Evolutionary conservation across 2,113 vertebrate genomes (phyloP).

Genomic region (Aramus guarauna): DNA sequence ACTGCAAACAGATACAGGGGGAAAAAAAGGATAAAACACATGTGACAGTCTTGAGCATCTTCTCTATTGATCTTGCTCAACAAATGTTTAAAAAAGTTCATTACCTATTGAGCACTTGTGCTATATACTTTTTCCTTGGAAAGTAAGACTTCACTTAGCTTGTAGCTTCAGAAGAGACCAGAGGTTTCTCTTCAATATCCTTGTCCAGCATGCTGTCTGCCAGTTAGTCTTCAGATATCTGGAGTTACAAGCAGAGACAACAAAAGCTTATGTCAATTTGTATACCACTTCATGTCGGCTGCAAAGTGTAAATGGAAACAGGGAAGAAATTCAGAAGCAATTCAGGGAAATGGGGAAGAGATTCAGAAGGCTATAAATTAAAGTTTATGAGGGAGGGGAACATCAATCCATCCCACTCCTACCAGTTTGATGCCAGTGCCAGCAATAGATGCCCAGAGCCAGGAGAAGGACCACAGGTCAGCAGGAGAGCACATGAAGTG

Average conservation of each 20-base stretch:
- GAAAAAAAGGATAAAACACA: not conserved
- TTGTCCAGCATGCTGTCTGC: not conserved
- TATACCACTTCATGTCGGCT: not conserved
- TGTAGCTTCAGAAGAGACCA: not conserved
- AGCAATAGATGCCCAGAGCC: too few species aligned
- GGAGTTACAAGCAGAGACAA: not conserved
- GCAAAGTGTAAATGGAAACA: not conserved
- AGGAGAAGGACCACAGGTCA: too few species aligned
- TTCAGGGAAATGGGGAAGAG: too few species aligned
- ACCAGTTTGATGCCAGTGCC: too few species aligned
- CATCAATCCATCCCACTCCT: too few species aligned
- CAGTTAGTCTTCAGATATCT: not conserved
- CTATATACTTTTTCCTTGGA: not conserved
- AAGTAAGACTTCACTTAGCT: not conserved
- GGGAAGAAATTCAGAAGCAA: not conserved
- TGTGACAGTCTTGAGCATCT: not conserved
- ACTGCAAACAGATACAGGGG: not conserved
- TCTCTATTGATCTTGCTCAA: not conserved
- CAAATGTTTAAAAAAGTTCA: not conserved
- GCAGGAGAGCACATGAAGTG: too few species aligned
- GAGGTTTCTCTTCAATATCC: not conserved
- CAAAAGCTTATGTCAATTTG: not conserved
- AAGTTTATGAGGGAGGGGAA: too few species aligned
- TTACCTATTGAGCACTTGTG: not conserved
- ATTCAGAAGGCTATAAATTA: too few species aligned